A percentile compares a stretch with the other conserved stretches of the same genome.
phyloP scores from a whole-genome alignment of 2,888 invertebrate genomes.

The Cephus pygmeus region DNA sequence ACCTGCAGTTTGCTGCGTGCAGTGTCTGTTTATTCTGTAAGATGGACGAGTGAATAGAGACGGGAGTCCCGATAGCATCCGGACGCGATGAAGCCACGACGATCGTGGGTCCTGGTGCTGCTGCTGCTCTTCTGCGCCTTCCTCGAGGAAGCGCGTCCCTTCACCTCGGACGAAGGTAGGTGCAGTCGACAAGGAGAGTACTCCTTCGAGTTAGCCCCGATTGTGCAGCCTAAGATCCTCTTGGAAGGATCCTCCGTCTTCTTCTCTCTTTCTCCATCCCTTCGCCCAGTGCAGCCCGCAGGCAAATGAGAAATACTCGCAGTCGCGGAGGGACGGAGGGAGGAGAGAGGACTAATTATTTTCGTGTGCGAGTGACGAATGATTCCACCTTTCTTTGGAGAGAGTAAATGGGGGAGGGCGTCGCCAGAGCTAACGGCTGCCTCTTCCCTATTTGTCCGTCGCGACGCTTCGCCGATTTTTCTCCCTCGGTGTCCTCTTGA shows the following conservation, averaged over 20 bases:
- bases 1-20: background rate
- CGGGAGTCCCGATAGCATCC: slow-evolving; percentile 29
- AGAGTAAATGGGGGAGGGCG: slow-evolving; percentile 5
- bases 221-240: background rate
- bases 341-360: slow-evolving; percentile 31
- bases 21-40: background rate
- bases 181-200: background rate
- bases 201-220: background rate
- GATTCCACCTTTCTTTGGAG: slow-evolving; percentile 27
- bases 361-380: slow-evolving; percentile 29
- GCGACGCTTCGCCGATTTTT: slow-evolving; percentile 5
- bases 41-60: slow-evolving; percentile 54
- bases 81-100: slow-evolving; percentile 61
- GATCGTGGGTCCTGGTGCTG: slow-evolving; percentile 52
- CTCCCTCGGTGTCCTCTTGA: slow-evolving; percentile 5
- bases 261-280: background rate
- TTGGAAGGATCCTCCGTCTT: background rate
- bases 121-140: slow-evolving; percentile 53
- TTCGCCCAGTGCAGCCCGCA: background rate
- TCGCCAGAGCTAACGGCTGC: slow-evolving; percentile 14
- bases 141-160: slow-evolving; percentile 53
- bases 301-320: slow-evolving; percentile 19
- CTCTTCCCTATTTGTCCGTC: slow-evolving; percentile 25
- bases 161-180: slow-evolving; percentile 62
- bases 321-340: slow-evolving; percentile 1